Evolutionary conservation across 2,113 vertebrate species (phyloP).

Genomic region (Brachyistius frenatus): DNA sequence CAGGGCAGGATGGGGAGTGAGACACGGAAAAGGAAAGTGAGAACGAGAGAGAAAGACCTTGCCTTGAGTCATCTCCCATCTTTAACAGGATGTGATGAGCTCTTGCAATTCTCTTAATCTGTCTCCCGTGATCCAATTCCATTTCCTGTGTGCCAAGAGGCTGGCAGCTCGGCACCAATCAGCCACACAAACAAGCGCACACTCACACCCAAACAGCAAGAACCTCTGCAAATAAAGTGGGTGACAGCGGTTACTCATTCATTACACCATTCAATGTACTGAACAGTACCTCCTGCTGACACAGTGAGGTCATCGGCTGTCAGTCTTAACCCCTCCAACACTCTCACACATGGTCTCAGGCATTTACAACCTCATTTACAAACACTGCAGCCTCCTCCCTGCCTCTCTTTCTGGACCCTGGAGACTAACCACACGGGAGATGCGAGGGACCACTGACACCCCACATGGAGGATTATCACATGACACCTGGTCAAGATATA

Average conservation of each 20-base stretch:
- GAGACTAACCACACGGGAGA: conserved; percentile 21
- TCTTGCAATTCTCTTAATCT: conserved; percentile 77
- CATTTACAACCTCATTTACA: conserved; percentile 58
- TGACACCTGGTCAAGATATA: conserved; percentile 18
- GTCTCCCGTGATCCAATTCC: conserved; percentile 79
- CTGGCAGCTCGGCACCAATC: conserved; percentile 63
- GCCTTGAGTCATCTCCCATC: conserved; percentile 72
- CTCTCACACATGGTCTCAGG: conserved; percentile 48
- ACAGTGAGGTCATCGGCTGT: conserved; percentile 43
- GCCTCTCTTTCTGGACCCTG: conserved; percentile 11
- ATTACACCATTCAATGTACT: conserved; percentile 44
- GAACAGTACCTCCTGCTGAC: conserved; percentile 41
- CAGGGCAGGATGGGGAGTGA: conserved; percentile 25
- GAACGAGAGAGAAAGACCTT: conserved; percentile 50
- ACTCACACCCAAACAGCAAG: conserved; percentile 31
- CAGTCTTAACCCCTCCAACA: conserved; percentile 46
- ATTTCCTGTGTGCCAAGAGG: conserved; percentile 73
- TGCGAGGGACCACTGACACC: conserved; percentile 19
- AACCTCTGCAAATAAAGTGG: conserved; percentile 36
- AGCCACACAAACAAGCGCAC: conserved; percentile 61
- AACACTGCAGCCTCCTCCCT: conserved; percentile 30
- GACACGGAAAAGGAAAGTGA: conserved; percentile 17
- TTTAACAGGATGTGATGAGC: conserved; percentile 81
- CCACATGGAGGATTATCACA: conserved; percentile 28
- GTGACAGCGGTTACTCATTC: conserved; percentile 51